Conservation (phyloP, 2,888 invertebrate species). For the Molanna angustata region DNA sequence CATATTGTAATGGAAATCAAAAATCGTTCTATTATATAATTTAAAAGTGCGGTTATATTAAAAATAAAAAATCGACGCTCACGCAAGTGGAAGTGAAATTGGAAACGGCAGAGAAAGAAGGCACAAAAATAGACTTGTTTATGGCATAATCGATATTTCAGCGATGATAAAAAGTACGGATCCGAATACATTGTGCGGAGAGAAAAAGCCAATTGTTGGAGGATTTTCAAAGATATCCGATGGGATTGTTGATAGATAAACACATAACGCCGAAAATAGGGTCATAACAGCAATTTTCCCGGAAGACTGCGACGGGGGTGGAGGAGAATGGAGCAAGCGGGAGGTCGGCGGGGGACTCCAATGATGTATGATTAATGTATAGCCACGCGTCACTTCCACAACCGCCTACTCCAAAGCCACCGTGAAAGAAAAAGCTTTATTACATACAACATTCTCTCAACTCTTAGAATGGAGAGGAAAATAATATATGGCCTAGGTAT, state of each 20-base stretch:
- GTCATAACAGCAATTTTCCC: background rate
- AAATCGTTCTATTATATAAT: too few relatives aligned
- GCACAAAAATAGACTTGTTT: too few relatives aligned
- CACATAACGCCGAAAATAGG: background rate
- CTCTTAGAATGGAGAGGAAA: background rate
- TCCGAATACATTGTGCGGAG: too few relatives aligned
- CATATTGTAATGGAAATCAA: too few relatives aligned
- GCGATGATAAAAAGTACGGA: too few relatives aligned
- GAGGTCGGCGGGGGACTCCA: background rate
- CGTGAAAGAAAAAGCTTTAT: background rate
- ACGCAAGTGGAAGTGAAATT: too few relatives aligned
- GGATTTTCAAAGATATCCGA: too few relatives aligned
- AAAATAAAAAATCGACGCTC: too few relatives aligned
- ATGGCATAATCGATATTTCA: too few relatives aligned
- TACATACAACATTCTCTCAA: background rate
- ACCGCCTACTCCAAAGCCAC: background rate
- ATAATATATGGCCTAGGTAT: background rate
- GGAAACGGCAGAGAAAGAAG: too few relatives aligned
- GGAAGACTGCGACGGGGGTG: background rate
- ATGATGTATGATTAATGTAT: slow-evolving; percentile 18
- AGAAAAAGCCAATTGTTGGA: too few relatives aligned
- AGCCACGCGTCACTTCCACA: slow-evolving; percentile 11
- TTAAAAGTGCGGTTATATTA: too few relatives aligned
- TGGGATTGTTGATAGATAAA: background rate
- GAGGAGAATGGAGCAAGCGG: background rate